Evolutionary conservation across 2,888 invertebrate genomes (phyloP).

Genomic region (Brachyptera risi): DNA sequence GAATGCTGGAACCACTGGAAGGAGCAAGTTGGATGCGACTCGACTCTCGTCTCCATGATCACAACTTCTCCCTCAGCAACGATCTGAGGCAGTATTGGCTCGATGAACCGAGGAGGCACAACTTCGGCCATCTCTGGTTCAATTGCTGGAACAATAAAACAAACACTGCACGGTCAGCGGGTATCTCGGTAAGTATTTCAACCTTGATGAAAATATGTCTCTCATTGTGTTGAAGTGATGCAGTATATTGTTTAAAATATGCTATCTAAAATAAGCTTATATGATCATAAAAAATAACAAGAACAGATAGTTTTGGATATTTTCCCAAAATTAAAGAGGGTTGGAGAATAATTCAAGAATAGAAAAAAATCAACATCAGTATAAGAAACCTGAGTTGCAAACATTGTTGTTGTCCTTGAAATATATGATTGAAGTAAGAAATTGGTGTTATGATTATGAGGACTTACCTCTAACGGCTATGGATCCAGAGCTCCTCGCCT

Average conservation of each 20-base stretch:
- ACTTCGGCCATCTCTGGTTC: slow-evolving; percentile 49
- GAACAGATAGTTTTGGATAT: no score
- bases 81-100: slow-evolving; percentile 64
- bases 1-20: slow-evolving; percentile 84
- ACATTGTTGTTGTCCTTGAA: no score
- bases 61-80: slow-evolving; percentile 71
- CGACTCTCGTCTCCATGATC: slow-evolving; percentile 71
- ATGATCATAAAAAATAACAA: no score
- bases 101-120: slow-evolving; percentile 67
- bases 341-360: neutral
- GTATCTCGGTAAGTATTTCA: no score
- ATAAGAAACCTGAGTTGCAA: no score
- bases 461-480: slow-evolving; percentile 66
- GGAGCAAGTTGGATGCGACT: slow-evolving; percentile 72
- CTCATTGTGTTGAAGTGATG: no score
- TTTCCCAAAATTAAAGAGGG: neutral
- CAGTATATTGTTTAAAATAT: no score
- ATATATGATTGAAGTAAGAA: no score
- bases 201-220: no score
- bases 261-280: no score
- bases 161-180: neutral
- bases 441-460: no score
- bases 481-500: slow-evolving; percentile 76
- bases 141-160: slow-evolving; percentile 31
- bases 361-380: slow-evolving; percentile 46